Conservation (phyloP, 2,888 invertebrate species). For the Leptinotarsa peninsularis region DNA sequence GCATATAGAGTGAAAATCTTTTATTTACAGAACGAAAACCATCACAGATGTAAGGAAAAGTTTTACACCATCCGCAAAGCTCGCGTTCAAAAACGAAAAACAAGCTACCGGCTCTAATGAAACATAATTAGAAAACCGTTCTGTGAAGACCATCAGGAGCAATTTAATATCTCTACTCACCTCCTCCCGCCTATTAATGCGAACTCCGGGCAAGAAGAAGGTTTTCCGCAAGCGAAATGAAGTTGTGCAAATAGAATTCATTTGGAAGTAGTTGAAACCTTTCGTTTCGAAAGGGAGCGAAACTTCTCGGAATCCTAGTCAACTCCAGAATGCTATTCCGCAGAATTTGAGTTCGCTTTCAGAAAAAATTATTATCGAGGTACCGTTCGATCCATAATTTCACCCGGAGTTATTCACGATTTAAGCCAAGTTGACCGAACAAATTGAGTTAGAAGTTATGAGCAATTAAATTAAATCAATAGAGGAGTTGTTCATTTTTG, state of each 20-base stretch:
- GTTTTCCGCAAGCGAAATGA: background rate
- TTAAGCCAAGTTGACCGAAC: too few relatives aligned
- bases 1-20: background rate
- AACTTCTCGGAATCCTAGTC: background rate
- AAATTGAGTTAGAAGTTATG: too few relatives aligned
- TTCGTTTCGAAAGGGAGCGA: background rate
- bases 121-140: conserved; percentile 4
- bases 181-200: background rate
- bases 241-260: background rate
- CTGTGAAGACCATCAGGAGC: background rate
- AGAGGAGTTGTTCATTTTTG: too few relatives aligned
- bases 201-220: background rate
- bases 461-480: too few relatives aligned
- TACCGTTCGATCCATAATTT: too few relatives aligned
- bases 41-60: background rate
- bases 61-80: background rate
- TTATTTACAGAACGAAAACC: background rate
- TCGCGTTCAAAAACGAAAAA: background rate
- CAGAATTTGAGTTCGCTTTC: too few relatives aligned
- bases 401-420: too few relatives aligned
- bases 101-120: background rate
- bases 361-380: too few relatives aligned
- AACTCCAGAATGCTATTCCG: too few relatives aligned
- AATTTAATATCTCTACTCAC: background rate
- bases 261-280: too few relatives aligned